Conservation (phyloP, 2,888 invertebrate species). For the Ochlodes sylvanus region DNA sequence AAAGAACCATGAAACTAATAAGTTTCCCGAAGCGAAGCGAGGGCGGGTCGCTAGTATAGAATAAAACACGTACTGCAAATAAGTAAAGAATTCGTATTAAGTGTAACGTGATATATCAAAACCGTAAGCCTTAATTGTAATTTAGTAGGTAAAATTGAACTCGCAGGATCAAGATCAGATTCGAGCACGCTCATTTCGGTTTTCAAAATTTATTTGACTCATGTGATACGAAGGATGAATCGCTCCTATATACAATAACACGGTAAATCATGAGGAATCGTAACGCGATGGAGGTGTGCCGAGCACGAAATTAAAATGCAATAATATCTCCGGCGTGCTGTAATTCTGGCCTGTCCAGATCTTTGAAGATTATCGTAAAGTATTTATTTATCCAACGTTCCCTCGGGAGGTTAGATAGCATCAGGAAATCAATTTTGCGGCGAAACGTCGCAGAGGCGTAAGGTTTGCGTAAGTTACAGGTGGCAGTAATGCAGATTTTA, state of each 20-base stretch:
- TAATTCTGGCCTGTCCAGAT: conserved; percentile 81
- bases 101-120: conserved; percentile 37
- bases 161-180: conserved; percentile 64
- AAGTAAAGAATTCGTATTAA: conserved; percentile 38
- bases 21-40: too few species aligned
- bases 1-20: too few species aligned
- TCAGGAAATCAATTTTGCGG: conserved; percentile 82
- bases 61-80: conserved; percentile 30
- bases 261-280: conserved; percentile 77
- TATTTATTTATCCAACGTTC: conserved; percentile 82
- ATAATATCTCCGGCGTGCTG: conserved; percentile 75
- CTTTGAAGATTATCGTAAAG: conserved; percentile 78
- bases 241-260: conserved; percentile 68
- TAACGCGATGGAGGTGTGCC: conserved; percentile 78
- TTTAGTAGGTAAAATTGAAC: conserved; percentile 65
- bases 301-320: conserved; percentile 79
- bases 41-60: too few species aligned
- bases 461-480: conserved; percentile 73
- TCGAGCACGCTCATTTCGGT: conserved; percentile 59
- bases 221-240: conserved; percentile 41
- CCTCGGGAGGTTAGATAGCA: conserved; percentile 80
- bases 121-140: conserved; percentile 63
- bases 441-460: conserved; percentile 79
- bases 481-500: conserved; percentile 61
- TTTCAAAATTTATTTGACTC: conserved; percentile 69